Base-by-base conservation (phyloP, 2,888 invertebrate genomes). In the Odontomyia ornata region DNA sequence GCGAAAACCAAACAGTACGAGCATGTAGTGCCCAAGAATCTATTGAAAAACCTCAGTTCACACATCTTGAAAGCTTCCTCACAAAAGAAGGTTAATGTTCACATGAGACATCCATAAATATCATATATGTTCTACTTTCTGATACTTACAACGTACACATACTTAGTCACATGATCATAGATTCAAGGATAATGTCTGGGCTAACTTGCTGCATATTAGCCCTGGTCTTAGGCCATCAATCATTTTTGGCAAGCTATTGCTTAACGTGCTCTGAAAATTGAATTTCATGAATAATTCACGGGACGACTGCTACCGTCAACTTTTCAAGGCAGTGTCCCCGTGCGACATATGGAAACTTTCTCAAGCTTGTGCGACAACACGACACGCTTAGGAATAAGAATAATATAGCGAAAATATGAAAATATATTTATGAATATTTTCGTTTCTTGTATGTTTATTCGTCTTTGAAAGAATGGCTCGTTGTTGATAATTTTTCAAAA, bases 221-320 rank as follows among this genome's bases (percentile, higher is more conserved):
- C 60, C 13, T 60, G 60, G 60, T 23, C 60, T 25, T 11, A 4
- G 69, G 11, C 46, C 47, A 69, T 69, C 69, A 69, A 69, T 69
- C 69, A 69, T 69, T 69, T 69, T 69, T 69, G 69, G 46, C 69
- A 69, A 47, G 21, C 18, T 69, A 47, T 69, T 69, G 69, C 69
- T 69, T 46, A 69, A 69, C 73, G 36, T 73, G 60, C 60, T 73
- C 73, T 4, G 60, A 57, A 73, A 57, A 73, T 57, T 73, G 73
- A 57, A 73, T 57, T 73, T 73, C 73, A 73, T 73, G 73, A 73
- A 73, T 73, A 73, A 73, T 73, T 73, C 73, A 73, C 57, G 5
- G 36, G 36, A 73, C 57, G 73, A 57, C 56, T 57, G 71, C 25
- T 73, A 60, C 73, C 73, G 73, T 73, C 73, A 57, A 73, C 73